Evolutionary conservation across 2,888 invertebrate species (phyloP), one percentile per base, ranked within the genome.

Genomic region (Epiblema foenella): DNA sequence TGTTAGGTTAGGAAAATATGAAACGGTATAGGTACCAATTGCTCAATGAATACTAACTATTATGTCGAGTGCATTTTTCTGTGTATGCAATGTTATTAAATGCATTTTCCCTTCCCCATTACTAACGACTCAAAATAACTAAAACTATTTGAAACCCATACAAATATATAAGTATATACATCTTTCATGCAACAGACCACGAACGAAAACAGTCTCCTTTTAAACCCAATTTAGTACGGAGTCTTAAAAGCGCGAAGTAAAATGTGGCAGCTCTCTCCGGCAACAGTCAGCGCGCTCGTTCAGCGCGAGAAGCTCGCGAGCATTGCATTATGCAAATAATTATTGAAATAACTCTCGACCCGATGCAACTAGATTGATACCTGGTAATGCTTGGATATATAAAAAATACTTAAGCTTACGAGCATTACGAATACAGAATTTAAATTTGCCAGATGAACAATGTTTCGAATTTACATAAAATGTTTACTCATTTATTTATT

Each of bases 251-350:
- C 33, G 33, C 37, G 11, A 33, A 57, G 57, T 37, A 57, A n/a
- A 57, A 57, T 57, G 57, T 57, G 56, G 17, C 33, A 57, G 57
- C 57, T 37, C 33, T 37, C 33, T 51, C 10, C 57, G 10, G 57
- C n/a, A 37, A 17, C 11, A 33, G 57, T 37, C 18, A 18, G 37
- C 5, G 17, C 8, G 15, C 29, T 29, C 29, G 29, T 29, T 56
- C 56, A 8, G 24, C n/a, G 29, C 56, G 56, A 12, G 11, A 1
- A 24, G 56, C 56, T 29, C 12, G 56, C 29, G 29, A 56, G n/a
- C n/a, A 24, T 56, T 56, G 15, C 29, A n/a, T 29, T 1, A 56
- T 56, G 4, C 24, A 29, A 24, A 9, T 29, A 56, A 29, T 56
- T 54, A 54, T 54, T 15, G 52, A 15, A 24, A 54, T 8, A 20